phyloP scores from a whole-genome alignment of 2,888 invertebrate genomes.

The Nematopogon swammerdamellus region DNA sequence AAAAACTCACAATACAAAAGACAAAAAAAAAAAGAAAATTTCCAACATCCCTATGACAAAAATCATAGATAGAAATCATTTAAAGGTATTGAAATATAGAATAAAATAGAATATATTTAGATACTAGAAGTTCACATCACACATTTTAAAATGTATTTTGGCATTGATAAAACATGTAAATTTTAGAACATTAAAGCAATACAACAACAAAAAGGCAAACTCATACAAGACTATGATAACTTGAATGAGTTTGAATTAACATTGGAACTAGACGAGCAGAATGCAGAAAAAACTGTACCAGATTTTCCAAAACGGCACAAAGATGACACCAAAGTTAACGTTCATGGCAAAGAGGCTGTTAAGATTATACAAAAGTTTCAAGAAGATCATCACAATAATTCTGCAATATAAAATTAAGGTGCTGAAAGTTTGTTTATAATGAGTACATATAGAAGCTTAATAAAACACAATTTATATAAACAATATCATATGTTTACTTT shows the following conservation, averaged over 20 bases:
- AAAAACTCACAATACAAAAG: neutral
- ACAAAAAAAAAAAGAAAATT: neutral
- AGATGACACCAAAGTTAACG: constrained; percentile 1
- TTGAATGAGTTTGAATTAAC: constrained; percentile 3
- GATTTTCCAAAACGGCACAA: constrained; percentile 2
- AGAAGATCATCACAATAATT: neutral
- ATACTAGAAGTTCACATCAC: no score
- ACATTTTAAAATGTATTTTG: neutral
- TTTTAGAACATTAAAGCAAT: constrained; percentile 2
- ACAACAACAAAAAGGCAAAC: neutral
- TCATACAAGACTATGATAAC: constrained; percentile 1
- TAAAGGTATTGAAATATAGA: neutral
- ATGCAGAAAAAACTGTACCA: neutral
- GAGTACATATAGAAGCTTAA: no score
- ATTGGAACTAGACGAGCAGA: neutral
- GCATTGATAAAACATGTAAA: no score
- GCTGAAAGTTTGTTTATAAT: no score
- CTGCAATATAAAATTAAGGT: neutral
- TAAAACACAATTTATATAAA: no score
- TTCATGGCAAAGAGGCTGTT: constrained; percentile 1
- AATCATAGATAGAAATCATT: neutral
- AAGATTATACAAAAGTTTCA: constrained; percentile 4
- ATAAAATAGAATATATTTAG: no score
- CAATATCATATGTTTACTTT: no score
- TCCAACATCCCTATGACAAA: neutral